These are phyloP conservation scores for Perccottus glenii DNA, from an alignment of 2,113 vertebrate species.

Conservation along the genomic window DNA sequence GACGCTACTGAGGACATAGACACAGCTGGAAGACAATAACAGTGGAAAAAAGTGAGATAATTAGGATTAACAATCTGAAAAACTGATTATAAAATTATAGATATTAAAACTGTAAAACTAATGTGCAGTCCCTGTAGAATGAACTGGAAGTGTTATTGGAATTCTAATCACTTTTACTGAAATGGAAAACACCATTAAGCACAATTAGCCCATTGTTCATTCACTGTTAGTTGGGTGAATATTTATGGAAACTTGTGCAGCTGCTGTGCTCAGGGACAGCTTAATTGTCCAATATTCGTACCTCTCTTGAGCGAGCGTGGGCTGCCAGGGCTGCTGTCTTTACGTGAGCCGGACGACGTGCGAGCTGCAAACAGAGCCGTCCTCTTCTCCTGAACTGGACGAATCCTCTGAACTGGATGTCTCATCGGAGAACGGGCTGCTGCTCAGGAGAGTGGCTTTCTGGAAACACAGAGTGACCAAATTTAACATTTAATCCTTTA, in stretches of 20 bases:
- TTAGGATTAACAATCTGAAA: too few relatives aligned
- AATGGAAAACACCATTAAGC: slow-evolving; percentile 3
- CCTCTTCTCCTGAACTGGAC: slow-evolving; percentile 87
- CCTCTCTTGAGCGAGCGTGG: slow-evolving; percentile 92
- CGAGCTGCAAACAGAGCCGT: slow-evolving; percentile 86
- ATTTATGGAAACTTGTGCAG: slow-evolving; percentile 1
- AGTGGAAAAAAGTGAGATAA: not conserved
- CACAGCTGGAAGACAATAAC: slow-evolving; percentile 79
- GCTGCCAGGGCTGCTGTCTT: slow-evolving; percentile 85
- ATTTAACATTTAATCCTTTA: too few relatives aligned
- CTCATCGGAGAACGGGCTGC: slow-evolving; percentile 87
- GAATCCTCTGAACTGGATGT: slow-evolving; percentile 92
- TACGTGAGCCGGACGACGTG: slow-evolving; percentile 84
- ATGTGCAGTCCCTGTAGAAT: not conserved
- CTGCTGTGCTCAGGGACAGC: not conserved
- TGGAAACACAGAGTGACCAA: slow-evolving; percentile 46
- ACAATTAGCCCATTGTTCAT: slow-evolving; percentile 6
- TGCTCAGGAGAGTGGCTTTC: slow-evolving; percentile 95
- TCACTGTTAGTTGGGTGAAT: not conserved
- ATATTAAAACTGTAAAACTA: not conserved
- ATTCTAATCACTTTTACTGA: not conserved
- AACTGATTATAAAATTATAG: not conserved
- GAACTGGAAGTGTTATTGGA: not conserved
- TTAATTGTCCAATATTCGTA: slow-evolving; percentile 40
- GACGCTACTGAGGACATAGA: slow-evolving; percentile 94